Percentiles rank a stretch among this genome's conserved stretches.
Conservation (phyloP, 1,140 invertebrate genomes). For the Caenorhabditis latens region DNA sequence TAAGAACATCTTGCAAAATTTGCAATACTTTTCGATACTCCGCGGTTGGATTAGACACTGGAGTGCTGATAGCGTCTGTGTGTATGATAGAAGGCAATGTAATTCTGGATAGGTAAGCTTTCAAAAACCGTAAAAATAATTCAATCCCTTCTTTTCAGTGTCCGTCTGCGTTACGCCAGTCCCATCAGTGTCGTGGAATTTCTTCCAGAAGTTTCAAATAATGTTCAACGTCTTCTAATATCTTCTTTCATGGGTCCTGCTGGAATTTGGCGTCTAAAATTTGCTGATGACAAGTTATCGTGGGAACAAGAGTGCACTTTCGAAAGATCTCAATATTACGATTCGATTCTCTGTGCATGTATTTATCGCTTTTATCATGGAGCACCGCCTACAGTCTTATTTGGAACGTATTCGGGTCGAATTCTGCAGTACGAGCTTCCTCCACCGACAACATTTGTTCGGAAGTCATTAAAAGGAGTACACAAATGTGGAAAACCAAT, state of each 20-base stretch:
- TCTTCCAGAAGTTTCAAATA: slow-evolving; percentile 17
- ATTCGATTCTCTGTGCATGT: slow-evolving; percentile 29
- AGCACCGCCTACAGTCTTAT: not conserved
- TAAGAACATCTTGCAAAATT: slow-evolving; percentile 25
- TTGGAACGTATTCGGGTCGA: slow-evolving; percentile 23
- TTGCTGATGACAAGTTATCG: not conserved
- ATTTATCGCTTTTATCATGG: slow-evolving; percentile 50
- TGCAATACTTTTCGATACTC: not conserved
- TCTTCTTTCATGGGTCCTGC: slow-evolving; percentile 25
- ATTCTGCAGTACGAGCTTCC: slow-evolving; percentile 24
- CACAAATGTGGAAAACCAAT: slow-evolving; percentile 22
- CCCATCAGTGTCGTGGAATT: slow-evolving; percentile 30
- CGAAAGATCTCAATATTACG: slow-evolving; percentile 29
- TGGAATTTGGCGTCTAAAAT: slow-evolving; percentile 16
- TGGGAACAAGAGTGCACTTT: slow-evolving; percentile 27
- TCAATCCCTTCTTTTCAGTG: not conserved
- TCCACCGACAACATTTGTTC: slow-evolving; percentile 21
- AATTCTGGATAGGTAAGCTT: slow-evolving; percentile 16
- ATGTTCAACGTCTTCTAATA: slow-evolving; percentile 30
- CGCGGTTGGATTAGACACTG: slow-evolving; percentile 12
- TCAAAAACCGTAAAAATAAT: not conserved
- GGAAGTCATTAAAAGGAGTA: not conserved
- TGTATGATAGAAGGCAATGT: slow-evolving; percentile 47
- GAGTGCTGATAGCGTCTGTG: not conserved
- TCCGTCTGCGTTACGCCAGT: not conserved